Conservation (phyloP, 1,140 invertebrate genomes). For the Aphidius gifuensis region DNA sequence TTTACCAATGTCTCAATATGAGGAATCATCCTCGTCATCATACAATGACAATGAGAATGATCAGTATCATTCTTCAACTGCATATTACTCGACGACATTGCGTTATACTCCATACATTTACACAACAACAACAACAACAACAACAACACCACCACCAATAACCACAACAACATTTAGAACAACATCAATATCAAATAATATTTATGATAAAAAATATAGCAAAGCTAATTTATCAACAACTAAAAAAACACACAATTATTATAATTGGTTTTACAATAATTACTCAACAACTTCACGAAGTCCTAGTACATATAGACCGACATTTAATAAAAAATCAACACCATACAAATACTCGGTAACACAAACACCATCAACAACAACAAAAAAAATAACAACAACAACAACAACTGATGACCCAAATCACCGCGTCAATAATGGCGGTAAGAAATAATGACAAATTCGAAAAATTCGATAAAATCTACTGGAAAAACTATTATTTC, state of each 20-base stretch:
- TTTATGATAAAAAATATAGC: conserved; percentile 30
- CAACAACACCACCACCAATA: conserved; percentile 21
- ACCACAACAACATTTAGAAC: conserved; percentile 15
- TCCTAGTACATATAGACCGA: conserved; percentile 39
- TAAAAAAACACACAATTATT: conserved; percentile 35
- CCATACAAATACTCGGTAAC: conserved; percentile 47
- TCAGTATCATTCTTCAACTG: conserved; percentile 18
- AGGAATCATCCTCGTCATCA: conserved; percentile 31
- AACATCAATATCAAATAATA: conserved; percentile 5
- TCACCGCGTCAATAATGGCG: conserved; percentile 2
- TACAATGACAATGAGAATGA: conserved; percentile 31
- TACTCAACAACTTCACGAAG: conserved; percentile 28
- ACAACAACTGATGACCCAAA: neutral
- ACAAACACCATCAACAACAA: conserved; percentile 38
- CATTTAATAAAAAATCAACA: conserved; percentile 46
- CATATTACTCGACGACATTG: conserved; percentile 24
- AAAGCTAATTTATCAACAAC: conserved; percentile 31
- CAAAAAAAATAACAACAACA: conserved; percentile 36
- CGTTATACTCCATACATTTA: conserved; percentile 32
- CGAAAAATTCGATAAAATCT: conserved; percentile 21
- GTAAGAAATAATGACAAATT: conserved; percentile 15
- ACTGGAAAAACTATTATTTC: conserved; percentile 24
- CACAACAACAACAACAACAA: conserved; percentile 31
- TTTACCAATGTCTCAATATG: conserved; percentile 24
- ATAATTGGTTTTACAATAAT: conserved; percentile 35